A percentile compares a stretch with the other conserved stretches of the same genome.
phyloP scores from a whole-genome alignment of 2,113 vertebrate species.

The Corythornis cristatus region DNA sequence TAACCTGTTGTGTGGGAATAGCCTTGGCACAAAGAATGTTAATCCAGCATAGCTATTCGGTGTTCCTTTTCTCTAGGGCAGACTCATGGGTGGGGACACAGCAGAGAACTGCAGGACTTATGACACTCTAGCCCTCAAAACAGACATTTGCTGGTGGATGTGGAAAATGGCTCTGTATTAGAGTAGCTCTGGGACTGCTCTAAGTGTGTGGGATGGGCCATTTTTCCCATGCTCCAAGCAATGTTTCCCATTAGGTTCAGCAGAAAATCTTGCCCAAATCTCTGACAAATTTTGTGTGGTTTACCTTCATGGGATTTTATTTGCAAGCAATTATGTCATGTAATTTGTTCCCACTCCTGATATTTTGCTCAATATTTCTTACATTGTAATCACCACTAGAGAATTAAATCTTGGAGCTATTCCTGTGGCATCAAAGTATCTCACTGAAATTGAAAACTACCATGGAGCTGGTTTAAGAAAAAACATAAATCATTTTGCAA shows the following conservation, averaged over 20 bases:
- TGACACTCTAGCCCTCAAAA: background rate
- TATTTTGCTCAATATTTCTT: slow-evolving; percentile 26
- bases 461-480: background rate
- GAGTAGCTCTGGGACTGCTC: background rate
- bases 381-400: background rate
- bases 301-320: background rate
- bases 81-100: background rate
- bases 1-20: slow-evolving; percentile 6
- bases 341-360: background rate
- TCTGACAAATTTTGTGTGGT: background rate
- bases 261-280: background rate
- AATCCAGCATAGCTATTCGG: background rate
- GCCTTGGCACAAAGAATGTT: slow-evolving; percentile 1
- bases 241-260: background rate
- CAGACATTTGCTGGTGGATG: background rate
- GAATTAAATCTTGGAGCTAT: slow-evolving; percentile 9
- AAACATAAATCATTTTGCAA: slow-evolving; percentile 9
- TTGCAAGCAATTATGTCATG: background rate
- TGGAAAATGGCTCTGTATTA: background rate
- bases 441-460: slow-evolving; percentile 16
- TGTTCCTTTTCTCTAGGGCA: background rate
- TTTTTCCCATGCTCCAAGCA: background rate
- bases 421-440: background rate
- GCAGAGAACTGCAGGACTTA: background rate
- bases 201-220: background rate